Evolutionary conservation across 92 coral and sea anemone genomes (phyloP).

Genomic region (Palythoa grandiflora): DNA sequence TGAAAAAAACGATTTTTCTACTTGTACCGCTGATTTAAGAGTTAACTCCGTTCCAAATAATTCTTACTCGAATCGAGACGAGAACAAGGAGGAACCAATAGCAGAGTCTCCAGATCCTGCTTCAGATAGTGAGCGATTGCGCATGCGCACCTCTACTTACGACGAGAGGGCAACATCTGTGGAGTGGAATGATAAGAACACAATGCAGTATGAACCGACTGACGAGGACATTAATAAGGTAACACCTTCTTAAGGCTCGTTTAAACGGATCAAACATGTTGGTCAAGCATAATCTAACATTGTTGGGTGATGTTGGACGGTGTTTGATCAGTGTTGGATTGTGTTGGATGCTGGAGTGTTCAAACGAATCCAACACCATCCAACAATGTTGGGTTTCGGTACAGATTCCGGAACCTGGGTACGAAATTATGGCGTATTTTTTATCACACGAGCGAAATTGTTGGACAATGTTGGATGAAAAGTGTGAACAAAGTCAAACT

Average conservation of each 20-base stretch:
- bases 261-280: too few relatives aligned
- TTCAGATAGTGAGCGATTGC: neutral
- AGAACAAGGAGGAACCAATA: neutral
- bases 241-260: neutral
- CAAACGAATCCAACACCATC: too few relatives aligned
- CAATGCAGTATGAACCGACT: conserved; percentile 3
- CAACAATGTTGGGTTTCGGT: too few relatives aligned
- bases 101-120: neutral
- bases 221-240: conserved; percentile 22
- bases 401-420: too few relatives aligned
- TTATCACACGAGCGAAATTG: too few relatives aligned
- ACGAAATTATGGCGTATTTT: too few relatives aligned
- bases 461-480: too few relatives aligned
- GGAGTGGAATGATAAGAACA: neutral
- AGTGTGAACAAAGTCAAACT: too few relatives aligned
- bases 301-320: too few relatives aligned
- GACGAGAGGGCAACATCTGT: neutral
- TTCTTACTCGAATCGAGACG: neutral
- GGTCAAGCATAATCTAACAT: too few relatives aligned
- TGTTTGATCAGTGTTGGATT: too few relatives aligned
- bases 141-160: neutral
- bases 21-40: neutral
- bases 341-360: too few relatives aligned
- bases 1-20: neutral
- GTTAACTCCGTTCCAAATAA: neutral